Percentiles rank a stretch among this genome's conserved stretches.
Conservation (phyloP, 2,797 vertebrate species). For the Macrochelys suwanniensis region DNA sequence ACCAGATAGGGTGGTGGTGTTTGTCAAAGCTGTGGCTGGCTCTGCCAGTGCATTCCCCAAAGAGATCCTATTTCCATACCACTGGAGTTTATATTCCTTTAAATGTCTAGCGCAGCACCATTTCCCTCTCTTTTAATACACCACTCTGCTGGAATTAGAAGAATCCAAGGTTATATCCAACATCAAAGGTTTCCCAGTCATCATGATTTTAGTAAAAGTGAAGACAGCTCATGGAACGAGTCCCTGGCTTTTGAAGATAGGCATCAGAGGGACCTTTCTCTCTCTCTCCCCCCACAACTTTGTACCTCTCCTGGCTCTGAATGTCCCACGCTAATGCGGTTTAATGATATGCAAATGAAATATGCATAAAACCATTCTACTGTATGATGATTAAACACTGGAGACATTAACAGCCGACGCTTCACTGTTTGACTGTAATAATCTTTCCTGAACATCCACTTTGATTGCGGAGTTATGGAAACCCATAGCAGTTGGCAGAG, state of each 20-base stretch:
- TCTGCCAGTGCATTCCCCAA: constrained; percentile 80
- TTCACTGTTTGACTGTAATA: constrained; percentile 82
- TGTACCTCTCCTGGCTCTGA: constrained; percentile 82
- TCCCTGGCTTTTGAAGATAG: constrained; percentile 81
- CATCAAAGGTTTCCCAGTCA: constrained; percentile 83
- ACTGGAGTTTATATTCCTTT: constrained; percentile 83
- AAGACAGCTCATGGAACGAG: constrained; percentile 80
- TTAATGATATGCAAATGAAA: constrained; percentile 99
- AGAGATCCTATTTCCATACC: constrained; percentile 83
- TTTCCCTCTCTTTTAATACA: constrained; percentile 78
- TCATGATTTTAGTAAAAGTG: constrained; percentile 82
- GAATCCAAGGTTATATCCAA: constrained; percentile 84
- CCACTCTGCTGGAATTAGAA: constrained; percentile 81
- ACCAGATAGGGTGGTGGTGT: constrained; percentile 64
- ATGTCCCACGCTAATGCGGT: constrained; percentile 81
- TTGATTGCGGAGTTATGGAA: constrained; percentile 85
- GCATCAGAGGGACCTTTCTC: constrained; percentile 80
- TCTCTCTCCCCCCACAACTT: constrained; percentile 75
- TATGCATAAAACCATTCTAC: constrained; percentile 99
- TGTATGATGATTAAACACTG: constrained; percentile 99
- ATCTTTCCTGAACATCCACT: constrained; percentile 84
- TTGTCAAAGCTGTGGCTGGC: constrained; percentile 72
- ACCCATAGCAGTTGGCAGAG: constrained; percentile 83
- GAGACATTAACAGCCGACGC: constrained; percentile 92
- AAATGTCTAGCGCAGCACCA: constrained; percentile 79